A percentile compares a stretch with the other conserved stretches of the same genome.
phyloP scores from a whole-genome alignment of 2,888 invertebrate species.

The Cephalotes varians region DNA sequence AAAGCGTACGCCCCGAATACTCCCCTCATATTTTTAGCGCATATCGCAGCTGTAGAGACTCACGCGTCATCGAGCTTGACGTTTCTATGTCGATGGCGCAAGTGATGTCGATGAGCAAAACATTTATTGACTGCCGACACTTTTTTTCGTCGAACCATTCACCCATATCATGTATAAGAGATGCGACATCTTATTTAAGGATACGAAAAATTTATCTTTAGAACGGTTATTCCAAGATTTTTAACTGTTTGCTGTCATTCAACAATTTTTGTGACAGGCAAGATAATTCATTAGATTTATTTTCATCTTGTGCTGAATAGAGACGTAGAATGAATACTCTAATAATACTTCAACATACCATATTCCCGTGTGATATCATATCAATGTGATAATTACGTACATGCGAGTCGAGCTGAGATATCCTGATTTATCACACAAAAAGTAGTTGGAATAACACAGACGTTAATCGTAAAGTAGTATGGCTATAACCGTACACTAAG shows the following conservation, averaged over 20 bases:
- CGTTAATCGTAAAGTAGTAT: slow-evolving; percentile 24
- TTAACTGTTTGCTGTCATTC: neutral
- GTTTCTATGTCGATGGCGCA: slow-evolving; percentile 17
- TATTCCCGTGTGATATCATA: neutral
- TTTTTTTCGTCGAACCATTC: neutral
- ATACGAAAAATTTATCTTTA: neutral
- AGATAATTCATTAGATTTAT: neutral
- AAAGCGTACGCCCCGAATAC: slow-evolving; percentile 15
- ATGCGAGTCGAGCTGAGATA: slow-evolving; percentile 1
- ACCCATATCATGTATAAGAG: neutral
- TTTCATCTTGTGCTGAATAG: neutral
- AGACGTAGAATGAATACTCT: slow-evolving; percentile 13
- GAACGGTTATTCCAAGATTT: neutral
- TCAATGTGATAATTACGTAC: slow-evolving; percentile 5
- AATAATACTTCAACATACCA: neutral
- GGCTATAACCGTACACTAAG: neutral
- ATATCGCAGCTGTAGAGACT: neutral
- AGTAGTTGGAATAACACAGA: slow-evolving; percentile 2
- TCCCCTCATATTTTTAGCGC: slow-evolving; percentile 12
- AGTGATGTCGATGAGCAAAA: neutral
- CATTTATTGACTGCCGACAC: slow-evolving; percentile 26
- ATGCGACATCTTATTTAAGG: slow-evolving; percentile 8
- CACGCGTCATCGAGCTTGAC: slow-evolving; percentile 1
- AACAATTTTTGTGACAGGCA: neutral
- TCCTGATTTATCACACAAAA: slow-evolving; percentile 7